Percentiles rank a stretch among this genome's conserved stretches.
These are phyloP conservation scores for Melanogrammus aeglefinus DNA, from an alignment of 2,797 vertebrate species.

Conservation along the genomic window DNA sequence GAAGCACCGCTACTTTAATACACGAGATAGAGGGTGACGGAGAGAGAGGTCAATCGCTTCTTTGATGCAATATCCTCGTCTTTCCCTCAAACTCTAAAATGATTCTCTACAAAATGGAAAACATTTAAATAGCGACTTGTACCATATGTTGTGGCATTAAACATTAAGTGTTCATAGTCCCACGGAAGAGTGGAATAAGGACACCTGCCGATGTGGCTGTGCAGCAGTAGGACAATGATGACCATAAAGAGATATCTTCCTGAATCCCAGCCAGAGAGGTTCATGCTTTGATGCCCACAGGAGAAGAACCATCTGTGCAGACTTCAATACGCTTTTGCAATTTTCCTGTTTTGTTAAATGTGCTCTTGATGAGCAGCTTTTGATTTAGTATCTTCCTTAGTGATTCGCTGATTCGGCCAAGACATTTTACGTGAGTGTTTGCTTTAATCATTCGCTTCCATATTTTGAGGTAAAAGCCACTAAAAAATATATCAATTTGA, in stretches of 20 bases:
- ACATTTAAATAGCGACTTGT: not conserved
- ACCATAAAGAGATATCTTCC: slow-evolving; percentile 51
- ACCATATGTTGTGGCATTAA: not conserved
- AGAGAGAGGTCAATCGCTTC: slow-evolving; percentile 2
- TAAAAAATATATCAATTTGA: slow-evolving; percentile 23
- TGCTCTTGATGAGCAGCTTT: slow-evolving; percentile 53
- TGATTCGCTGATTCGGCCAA: slow-evolving; percentile 52
- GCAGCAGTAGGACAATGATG: slow-evolving; percentile 41
- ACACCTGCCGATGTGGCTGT: slow-evolving; percentile 41
- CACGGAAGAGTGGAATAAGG: slow-evolving; percentile 28
- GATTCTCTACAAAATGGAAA: not conserved
- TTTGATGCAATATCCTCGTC: slow-evolving; percentile 17
- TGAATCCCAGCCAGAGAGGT: slow-evolving; percentile 53
- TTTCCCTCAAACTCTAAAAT: not conserved
- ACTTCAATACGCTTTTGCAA: slow-evolving; percentile 40
- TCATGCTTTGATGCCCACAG: slow-evolving; percentile 54
- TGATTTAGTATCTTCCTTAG: slow-evolving; percentile 56
- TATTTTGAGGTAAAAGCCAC: slow-evolving; percentile 30
- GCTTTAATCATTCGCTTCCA: slow-evolving; percentile 21
- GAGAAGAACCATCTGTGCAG: slow-evolving; percentile 58
- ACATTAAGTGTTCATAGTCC: slow-evolving; percentile 9
- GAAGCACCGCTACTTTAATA: slow-evolving; percentile 24
- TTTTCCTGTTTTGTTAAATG: slow-evolving; percentile 52
- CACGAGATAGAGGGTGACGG: slow-evolving; percentile 8
- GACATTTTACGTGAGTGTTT: slow-evolving; percentile 42